Evolutionary conservation across 2,113 vertebrate species (phyloP), one percentile per base, ranked within the genome.

Genomic region (Ctenomys sociabilis): DNA sequence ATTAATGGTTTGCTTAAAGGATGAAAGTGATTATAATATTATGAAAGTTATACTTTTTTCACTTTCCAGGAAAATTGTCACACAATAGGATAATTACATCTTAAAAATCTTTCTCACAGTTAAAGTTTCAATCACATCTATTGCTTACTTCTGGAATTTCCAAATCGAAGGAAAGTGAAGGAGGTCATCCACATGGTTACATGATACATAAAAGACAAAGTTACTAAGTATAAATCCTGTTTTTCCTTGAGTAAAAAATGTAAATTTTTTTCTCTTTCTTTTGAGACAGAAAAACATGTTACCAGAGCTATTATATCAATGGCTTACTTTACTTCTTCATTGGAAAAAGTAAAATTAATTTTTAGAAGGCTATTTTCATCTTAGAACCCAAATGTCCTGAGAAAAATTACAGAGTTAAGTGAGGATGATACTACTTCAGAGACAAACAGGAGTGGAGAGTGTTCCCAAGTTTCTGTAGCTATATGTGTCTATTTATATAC

Each of bases 281-380:
- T 85, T 57, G 30, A 80, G 32, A 1, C 3, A 80, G 37, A 92
- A 59, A 0, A 30, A 57, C 32, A 63, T 32, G 5, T 84, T 92
- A 64, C 40, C n/a, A 35, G 75, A 26, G 75, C 68, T 94, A 1
- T 3, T 84, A 28, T 80, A 73, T 45, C 0, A 87, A 0, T 80
- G 9, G 45, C 30, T 1, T 12, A 73, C 64, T 64, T 26, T 13
- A 75, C 54, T 64, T 3, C 45, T 85, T 66, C 17, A 40, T 86
- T 21, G 88, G 13, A 75, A 95, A 85, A 89, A 3, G 70, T 73
- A 59, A 63, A 4, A 82, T 95, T 92, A 37, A 81, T 72, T 92
- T 91, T 70, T 3, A 22, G 81, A 82, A 85, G 8, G 40, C 21
- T 85, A 59, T 66, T 94, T 93, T 84, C 45, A 8, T 87, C 24